These are phyloP conservation scores for Hirudinaria manillensis DNA, from an alignment of 2,888 invertebrate species.

Conservation along the genomic window DNA sequence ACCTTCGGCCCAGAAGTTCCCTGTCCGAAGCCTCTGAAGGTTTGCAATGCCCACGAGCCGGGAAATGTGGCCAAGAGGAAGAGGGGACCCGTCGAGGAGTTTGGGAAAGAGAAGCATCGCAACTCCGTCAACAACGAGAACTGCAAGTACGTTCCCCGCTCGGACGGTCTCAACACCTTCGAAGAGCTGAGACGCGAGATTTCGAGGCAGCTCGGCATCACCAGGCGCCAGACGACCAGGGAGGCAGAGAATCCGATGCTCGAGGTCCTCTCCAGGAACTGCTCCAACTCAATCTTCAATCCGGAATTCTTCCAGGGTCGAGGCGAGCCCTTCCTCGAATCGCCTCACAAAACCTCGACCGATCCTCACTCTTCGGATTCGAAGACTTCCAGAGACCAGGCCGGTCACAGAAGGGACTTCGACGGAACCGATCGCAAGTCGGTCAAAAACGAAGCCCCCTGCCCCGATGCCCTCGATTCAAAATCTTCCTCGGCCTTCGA, in stretches of 20 bases:
- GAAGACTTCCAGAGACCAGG: no score
- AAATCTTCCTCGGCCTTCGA: no score
- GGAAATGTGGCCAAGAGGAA: not conserved
- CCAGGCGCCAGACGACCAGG: not conserved
- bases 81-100: not conserved
- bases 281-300: slow-evolving; percentile 12
- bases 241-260: not conserved
- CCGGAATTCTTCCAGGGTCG: slow-evolving; percentile 13
- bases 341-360: not conserved
- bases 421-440: no score
- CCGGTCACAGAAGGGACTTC: no score
- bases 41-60: not conserved
- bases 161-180: not conserved
- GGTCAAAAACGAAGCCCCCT: no score
- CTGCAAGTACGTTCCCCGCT: not conserved
- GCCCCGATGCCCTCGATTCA: no score
- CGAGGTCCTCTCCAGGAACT: slow-evolving; percentile 1
- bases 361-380: no score
- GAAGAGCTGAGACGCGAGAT: not conserved
- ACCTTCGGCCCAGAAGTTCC: not conserved
- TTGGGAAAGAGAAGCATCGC: not conserved
- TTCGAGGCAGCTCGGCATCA: not conserved
- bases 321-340: slow-evolving; percentile 8
- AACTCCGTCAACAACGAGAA: not conserved
- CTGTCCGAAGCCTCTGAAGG: slow-evolving; percentile 2